These are phyloP conservation scores for Zeuzera pyrina DNA, from an alignment of 2,888 invertebrate species.

Conservation along the genomic window DNA sequence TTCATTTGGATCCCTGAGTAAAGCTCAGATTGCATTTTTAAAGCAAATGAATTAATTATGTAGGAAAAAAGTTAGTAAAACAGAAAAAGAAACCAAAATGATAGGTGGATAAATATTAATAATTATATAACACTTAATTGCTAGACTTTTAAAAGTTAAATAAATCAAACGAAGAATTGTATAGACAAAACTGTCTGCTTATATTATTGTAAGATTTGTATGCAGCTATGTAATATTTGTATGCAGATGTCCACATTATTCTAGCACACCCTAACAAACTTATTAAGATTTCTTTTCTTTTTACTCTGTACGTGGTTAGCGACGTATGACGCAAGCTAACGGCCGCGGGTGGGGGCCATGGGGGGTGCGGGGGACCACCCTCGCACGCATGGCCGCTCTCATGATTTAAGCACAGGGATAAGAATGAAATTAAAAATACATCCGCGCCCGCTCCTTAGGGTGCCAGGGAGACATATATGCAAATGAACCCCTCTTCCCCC, in stretches of 20 bases:
- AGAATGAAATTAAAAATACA: slow-evolving; percentile 75
- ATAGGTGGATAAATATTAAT: too few relatives aligned
- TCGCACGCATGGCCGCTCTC: slow-evolving; percentile 72
- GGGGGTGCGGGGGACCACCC: slow-evolving; percentile 38
- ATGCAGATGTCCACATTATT: slow-evolving; percentile 38
- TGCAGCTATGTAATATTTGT: too few relatives aligned
- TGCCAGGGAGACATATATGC: slow-evolving; percentile 71
- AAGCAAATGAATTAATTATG: too few relatives aligned
- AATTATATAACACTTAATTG: too few relatives aligned
- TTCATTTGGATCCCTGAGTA: too few relatives aligned
- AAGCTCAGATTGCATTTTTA: too few relatives aligned
- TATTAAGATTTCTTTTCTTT: slow-evolving; percentile 74
- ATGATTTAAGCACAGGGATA: slow-evolving; percentile 73
- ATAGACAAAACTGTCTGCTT: too few relatives aligned
- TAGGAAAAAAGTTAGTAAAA: too few relatives aligned
- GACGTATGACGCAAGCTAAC: slow-evolving; percentile 71
- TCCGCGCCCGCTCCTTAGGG: slow-evolving; percentile 66
- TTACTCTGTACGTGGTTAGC: slow-evolving; percentile 71
- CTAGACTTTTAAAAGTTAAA: too few relatives aligned
- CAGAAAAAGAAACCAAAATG: too few relatives aligned
- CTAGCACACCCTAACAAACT: slow-evolving; percentile 67
- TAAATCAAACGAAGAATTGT: too few relatives aligned
- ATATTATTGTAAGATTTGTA: too few relatives aligned
- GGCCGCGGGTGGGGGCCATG: slow-evolving; percentile 35
- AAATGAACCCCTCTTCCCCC: slow-evolving; percentile 59